Base-by-base conservation (phyloP, 2,888 invertebrate genomes). In the Phania funesta region DNA sequence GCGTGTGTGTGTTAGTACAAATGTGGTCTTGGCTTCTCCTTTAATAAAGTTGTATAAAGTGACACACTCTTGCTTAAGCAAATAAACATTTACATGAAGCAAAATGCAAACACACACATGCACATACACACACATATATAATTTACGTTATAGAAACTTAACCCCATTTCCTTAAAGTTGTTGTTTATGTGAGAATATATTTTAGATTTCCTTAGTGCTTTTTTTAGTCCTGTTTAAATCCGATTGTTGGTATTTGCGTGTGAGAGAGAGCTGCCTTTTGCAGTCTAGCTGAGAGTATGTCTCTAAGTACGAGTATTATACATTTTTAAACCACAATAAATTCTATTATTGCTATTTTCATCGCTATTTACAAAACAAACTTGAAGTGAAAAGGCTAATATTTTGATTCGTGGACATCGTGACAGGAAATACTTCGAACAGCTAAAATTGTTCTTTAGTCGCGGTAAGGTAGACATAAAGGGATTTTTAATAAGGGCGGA, bases 301-400 rank as follows among this genome's bases (percentile, higher is more conserved):
- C 41, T n/a, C 24, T 41, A 24, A 24, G n/a, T 16, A 3, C 16
- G 26, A n/a, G 4, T 26, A 5, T 58, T 22, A 35, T 18, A 20
- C 3, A 20, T 20, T 46, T 46, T 62, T 46, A 46, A 62, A 26
- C 20, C 44, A 62, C 64, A 65, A 50, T 65, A 35, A 35, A 35
- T 35, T 35, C 7, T 65, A 65, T 65, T 50, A 50, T 5, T 26
- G 6, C 48, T n/a, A 13, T 32, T n/a, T 22, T 9, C n/a, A 35
- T 64, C 35, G 13, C 35, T 5, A 26, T 48, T 56, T 7, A 3
- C 2, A 22, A 9, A 22, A 6, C 13, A 32, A 64, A 38, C 24
- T 50, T 22, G 0, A 38, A 48, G 48, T 64, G 48, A 35, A 48
- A 64, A 50, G 16, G 9, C 35, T 64, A 48, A 64, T 64, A 58